Percentiles rank a stretch among this genome's conserved stretches.
phyloP scores from a whole-genome alignment of 1,140 invertebrate genomes.

The Eufriesea mexicana region DNA sequence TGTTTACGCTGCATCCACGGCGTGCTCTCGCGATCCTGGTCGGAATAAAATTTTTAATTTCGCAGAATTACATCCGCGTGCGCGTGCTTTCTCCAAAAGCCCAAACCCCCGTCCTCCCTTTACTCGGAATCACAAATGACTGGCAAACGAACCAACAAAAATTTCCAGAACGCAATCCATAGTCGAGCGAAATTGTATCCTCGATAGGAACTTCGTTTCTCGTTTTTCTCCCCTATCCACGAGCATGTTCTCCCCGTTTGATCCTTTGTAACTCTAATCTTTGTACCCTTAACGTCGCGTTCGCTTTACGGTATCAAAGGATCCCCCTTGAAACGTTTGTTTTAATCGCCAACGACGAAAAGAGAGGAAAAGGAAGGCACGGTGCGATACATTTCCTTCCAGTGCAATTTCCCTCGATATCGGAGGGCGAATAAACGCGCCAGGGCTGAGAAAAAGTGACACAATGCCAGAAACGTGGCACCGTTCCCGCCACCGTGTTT shows the following conservation, averaged over 20 bases:
- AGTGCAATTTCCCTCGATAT: neutral
- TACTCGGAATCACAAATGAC: too few relatives aligned
- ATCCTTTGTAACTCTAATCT: neutral
- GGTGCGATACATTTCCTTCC: neutral
- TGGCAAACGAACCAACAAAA: too few relatives aligned
- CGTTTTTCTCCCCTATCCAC: neutral
- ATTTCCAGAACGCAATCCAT: too few relatives aligned
- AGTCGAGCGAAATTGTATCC: too few relatives aligned
- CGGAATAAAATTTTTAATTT: neutral
- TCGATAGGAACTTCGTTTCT: neutral
- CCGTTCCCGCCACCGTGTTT: neutral
- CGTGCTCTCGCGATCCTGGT: neutral
- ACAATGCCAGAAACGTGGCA: neutral
- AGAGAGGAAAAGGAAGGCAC: too few relatives aligned
- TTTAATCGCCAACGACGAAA: neutral
- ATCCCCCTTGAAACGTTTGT: neutral
- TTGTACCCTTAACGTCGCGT: neutral
- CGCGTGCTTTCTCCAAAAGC: too few relatives aligned
- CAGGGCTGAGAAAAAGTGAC: neutral
- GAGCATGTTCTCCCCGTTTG: neutral
- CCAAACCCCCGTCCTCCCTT: too few relatives aligned
- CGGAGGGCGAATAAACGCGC: neutral
- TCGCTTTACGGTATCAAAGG: neutral
- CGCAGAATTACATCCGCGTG: too few relatives aligned
- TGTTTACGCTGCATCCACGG: neutral